A percentile compares a stretch with the other conserved stretches of the same genome.
phyloP scores from a whole-genome alignment of 1,140 invertebrate species.

The Drosophila neocordata region DNA sequence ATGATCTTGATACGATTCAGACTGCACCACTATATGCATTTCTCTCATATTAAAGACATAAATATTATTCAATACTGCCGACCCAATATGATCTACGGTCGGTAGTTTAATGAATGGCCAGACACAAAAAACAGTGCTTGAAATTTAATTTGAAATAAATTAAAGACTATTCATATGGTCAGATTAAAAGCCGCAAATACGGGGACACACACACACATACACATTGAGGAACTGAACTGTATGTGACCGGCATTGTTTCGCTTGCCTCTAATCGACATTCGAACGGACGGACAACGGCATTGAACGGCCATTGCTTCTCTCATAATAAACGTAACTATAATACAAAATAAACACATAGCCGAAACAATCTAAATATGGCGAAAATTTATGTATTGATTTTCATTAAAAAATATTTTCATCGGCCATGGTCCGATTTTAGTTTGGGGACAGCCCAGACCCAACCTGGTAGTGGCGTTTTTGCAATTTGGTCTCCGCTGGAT shows the following conservation, averaged over 20 bases:
- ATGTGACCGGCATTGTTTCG: conserved; percentile 58
- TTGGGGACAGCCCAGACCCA: background rate
- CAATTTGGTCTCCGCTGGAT: conserved; percentile 71
- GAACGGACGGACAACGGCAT: conserved; percentile 6
- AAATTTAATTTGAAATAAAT: conserved; percentile 66
- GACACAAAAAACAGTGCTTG: conserved; percentile 12
- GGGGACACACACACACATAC: conserved; percentile 16
- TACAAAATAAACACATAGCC: conserved; percentile 78
- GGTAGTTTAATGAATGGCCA: conserved; percentile 17
- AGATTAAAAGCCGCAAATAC: conserved; percentile 53
- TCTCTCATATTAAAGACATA: background rate
- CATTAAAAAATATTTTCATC: conserved; percentile 68
- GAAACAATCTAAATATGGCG: conserved; percentile 80
- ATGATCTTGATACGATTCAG: too few species aligned
- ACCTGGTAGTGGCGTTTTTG: conserved; percentile 65
- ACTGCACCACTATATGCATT: background rate
- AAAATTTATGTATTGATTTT: conserved; percentile 81
- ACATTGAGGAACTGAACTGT: background rate
- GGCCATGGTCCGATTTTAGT: conserved; percentile 22
- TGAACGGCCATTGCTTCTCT: conserved; percentile 11
- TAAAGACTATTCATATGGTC: conserved; percentile 57
- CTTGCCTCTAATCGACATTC: conserved; percentile 23
- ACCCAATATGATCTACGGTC: conserved; percentile 38
- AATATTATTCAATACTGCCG: background rate
- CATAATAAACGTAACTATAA: conserved; percentile 80